Percentiles rank a stretch among this genome's conserved stretches.
Evolutionary conservation across 2,888 invertebrate species (phyloP).

Genomic region (Ophioninae sp.): DNA sequence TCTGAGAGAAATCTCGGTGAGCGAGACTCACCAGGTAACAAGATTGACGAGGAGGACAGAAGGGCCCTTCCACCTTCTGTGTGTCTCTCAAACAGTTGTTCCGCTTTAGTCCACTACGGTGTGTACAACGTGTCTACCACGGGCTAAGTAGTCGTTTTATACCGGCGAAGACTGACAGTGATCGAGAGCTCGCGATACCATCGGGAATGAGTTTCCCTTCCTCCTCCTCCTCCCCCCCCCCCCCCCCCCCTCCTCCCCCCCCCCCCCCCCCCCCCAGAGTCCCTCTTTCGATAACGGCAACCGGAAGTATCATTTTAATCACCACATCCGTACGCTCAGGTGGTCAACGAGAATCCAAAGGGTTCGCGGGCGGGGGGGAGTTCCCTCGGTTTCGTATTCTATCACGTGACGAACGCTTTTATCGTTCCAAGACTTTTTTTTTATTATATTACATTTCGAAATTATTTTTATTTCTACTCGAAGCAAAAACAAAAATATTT

Average conservation of each 20-base stretch:
- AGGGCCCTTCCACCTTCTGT: neutral
- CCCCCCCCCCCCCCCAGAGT: neutral
- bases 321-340: constrained; percentile 72
- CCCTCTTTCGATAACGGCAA: constrained; percentile 73
- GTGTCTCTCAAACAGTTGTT: constrained; percentile 7
- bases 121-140: constrained; percentile 39
- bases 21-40: neutral
- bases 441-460: too few species aligned
- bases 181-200: constrained; percentile 76
- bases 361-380: too few species aligned
- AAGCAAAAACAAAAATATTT: too few species aligned
- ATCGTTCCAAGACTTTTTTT: too few species aligned
- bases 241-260: neutral
- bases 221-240: constrained; percentile 6
- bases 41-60: neutral
- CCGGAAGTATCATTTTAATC: constrained; percentile 79
- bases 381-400: too few species aligned
- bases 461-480: too few species aligned
- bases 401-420: too few species aligned
- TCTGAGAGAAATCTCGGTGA: neutral
- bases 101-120: constrained; percentile 4
- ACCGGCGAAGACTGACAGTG: constrained; percentile 71
- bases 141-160: constrained; percentile 38
- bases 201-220: constrained; percentile 61
- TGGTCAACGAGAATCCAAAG: neutral